Evolutionary conservation across 2,113 vertebrate species (phyloP), one percentile per base, ranked within the genome.

Genomic region (Scophthalmus maximus): DNA sequence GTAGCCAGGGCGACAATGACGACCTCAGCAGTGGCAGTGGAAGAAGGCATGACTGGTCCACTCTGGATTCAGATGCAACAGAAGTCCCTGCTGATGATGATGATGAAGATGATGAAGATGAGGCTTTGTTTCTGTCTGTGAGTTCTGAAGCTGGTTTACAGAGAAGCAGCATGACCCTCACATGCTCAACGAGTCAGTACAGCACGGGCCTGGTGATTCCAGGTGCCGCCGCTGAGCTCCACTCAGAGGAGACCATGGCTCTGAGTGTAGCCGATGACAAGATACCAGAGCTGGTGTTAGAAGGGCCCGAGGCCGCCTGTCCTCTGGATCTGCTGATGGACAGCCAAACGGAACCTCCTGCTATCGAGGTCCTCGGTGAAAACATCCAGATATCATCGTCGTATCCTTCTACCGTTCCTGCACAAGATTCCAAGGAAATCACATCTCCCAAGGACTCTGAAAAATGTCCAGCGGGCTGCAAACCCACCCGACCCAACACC

Each of bases 101-200:
- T 10, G 84, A 88, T 1, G 83, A 82, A 8, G 87, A 81, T 2
- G 77, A 85, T 0, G 52, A 56, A 6, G 53, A 92, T 1, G 91
- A 89, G 9, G 64, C 70, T 8, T 66, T 83, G 57, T 94, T 93
- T 77, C 5, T 91, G 72, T 93, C 92, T 2, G 68, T 93, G 58
- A 85, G 86, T 63, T 93, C 92, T 8, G 89, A 91, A 10, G 2
- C 80, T 26, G 71, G 46, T 5, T 38, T 73, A 27, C 63, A 8
- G 14, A 76, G 72, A 38, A 56, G 52, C 42, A 72, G 62, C 1
- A 4, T 20, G 9, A 75, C 30, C 3, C 40, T 56, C 4, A 1
- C 22, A 3, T 49, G 26, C 51, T 30, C 59, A 3, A 12, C 9
- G 4, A 38, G 34, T 17, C 49, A 52, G 8, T 25, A 42, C 7